Evolutionary conservation across 2,797 vertebrate species (phyloP).

Genomic region (Peromyscus aztecus): DNA sequence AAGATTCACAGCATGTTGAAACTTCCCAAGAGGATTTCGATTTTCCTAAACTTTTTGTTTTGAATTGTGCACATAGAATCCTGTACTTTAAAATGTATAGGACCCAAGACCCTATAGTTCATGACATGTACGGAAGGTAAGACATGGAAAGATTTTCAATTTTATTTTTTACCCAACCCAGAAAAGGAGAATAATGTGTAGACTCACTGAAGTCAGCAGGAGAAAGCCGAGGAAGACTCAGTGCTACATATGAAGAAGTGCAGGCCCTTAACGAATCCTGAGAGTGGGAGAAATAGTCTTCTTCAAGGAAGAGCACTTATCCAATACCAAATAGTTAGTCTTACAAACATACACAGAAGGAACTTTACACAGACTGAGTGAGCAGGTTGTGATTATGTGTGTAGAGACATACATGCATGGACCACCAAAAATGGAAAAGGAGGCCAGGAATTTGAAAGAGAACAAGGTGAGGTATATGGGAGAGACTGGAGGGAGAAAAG

Average conservation of each 20-base stretch:
- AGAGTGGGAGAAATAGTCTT: neutral
- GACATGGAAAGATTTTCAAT: neutral
- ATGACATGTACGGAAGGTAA: neutral
- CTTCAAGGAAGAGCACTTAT: neutral
- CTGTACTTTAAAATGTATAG: neutral
- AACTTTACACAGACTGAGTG: neutral
- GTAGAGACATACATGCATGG: neutral
- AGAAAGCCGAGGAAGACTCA: neutral
- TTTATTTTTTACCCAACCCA: neutral
- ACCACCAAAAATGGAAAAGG: neutral
- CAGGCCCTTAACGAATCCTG: neutral
- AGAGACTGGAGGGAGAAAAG: neutral
- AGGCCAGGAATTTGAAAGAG: neutral
- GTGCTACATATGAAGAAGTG: neutral
- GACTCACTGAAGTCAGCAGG: neutral
- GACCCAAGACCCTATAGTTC: neutral
- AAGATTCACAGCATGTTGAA: neutral
- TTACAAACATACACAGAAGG: neutral
- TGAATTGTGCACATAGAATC: neutral
- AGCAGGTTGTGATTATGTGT: neutral
- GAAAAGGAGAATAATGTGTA: neutral
- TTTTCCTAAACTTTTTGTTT: neutral
- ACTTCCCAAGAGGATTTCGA: fast-evolving
- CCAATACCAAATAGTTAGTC: neutral
- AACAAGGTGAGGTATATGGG: neutral